Evolutionary conservation across 2,888 invertebrate species (phyloP).

Genomic region (Germaria angustata): DNA sequence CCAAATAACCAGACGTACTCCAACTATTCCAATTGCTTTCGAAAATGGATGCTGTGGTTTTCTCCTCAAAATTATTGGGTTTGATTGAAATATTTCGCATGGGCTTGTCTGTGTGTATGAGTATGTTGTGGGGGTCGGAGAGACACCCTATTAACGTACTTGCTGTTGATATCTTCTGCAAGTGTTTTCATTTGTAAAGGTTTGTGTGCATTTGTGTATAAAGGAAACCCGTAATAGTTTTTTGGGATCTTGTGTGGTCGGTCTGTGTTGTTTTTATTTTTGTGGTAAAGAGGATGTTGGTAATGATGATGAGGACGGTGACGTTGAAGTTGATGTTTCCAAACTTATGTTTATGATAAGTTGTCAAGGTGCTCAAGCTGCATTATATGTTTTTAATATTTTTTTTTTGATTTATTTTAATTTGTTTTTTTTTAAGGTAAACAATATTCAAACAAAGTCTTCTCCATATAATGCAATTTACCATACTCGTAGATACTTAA

Average conservation of each 20-base stretch:
- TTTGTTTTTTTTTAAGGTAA: slow-evolving; percentile 24
- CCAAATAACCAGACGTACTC: too few species aligned
- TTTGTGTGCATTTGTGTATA: neutral
- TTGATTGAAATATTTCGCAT: too few species aligned
- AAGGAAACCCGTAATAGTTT: slow-evolving; percentile 46
- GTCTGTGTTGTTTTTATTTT: neutral
- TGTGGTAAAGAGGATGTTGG: neutral
- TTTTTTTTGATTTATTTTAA: neutral
- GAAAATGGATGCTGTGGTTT: too few species aligned
- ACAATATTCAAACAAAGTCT: slow-evolving; percentile 8
- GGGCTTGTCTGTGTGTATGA: too few species aligned
- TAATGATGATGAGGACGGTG: neutral
- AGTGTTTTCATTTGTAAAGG: neutral
- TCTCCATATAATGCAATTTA: slow-evolving; percentile 12
- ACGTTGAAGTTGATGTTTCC: neutral
- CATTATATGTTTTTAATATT: neutral
- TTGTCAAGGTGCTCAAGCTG: slow-evolving; percentile 37
- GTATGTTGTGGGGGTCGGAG: too few species aligned
- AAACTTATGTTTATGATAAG: slow-evolving; percentile 51
- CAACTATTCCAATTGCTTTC: too few species aligned
- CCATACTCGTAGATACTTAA: neutral
- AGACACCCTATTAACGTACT: slow-evolving; percentile 10
- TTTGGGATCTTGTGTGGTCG: slow-evolving; percentile 38
- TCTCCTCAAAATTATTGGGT: too few species aligned
- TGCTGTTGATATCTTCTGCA: slow-evolving; percentile 7